Base-by-base conservation (phyloP, 2,797 vertebrate species). In the Gallinago solitaria region DNA sequence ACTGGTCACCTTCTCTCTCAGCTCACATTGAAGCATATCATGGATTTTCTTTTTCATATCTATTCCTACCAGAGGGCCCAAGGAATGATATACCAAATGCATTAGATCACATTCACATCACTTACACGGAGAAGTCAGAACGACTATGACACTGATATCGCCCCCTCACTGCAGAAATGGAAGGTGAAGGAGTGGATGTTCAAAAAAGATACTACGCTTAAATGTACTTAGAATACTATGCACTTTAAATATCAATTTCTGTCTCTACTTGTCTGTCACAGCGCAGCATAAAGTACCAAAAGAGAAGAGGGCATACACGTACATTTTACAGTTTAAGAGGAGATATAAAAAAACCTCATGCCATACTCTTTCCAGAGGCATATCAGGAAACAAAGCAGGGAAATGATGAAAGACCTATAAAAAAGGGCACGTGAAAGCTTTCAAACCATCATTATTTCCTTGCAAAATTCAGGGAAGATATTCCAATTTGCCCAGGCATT, bases 181-280 rank as follows among this genome's bases (percentile, higher is more conserved):
- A 68, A 13, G 32, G 27, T 53, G 32, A 87, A 94, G 33, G 39
- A 96, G 19, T 33, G 8, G 5, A 53, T n/a, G 32, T 64, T 35
- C 32, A 43, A 48, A 90, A 61, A 59, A 53, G 53, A 43, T 27
- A 50, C 41, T 43, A 7, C 12, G 27, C 23, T 74, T 67, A 51
- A 45, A 83, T 85, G 56, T 43, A 78, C 54, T 92, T 50, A 28
- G 45, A 67, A 25, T 71, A 78, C 92, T 32, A 56, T 12, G 39
- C 41, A 67, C 18, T 79, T 83, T 77, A 85, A 82, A 37, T 74
- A 85, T 50, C 57, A 68, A n/a, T 27, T 89, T 90, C 47, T 74
- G 30, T 60, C 51, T 85, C 73, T 83, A 35, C 30, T 81, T 73
- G 16, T 59, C 83, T 83, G 30, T 64, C 48, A 71, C 21, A 73